phyloP scores from a whole-genome alignment of 2,113 vertebrate species.

The Porphyrio hochstetteri region DNA sequence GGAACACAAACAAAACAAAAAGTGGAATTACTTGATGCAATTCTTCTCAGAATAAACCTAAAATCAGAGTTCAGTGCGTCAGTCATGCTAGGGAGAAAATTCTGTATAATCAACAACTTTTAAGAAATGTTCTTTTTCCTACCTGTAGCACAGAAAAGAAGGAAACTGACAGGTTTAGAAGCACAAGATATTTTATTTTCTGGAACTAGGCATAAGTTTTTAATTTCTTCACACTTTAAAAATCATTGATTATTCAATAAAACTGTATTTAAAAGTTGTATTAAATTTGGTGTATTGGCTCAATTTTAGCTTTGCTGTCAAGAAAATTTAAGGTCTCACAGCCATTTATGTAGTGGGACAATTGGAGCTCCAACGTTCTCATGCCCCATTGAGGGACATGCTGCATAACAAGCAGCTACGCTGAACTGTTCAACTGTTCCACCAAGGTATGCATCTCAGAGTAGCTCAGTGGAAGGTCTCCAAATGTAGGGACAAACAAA shows the following conservation, averaged over 20 bases:
- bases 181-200: not conserved
- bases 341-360: not conserved
- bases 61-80: not conserved
- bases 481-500: not conserved
- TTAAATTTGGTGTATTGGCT: not conserved
- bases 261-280: not conserved
- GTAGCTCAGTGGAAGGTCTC: not conserved
- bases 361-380: not conserved
- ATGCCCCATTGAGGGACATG: rapidly evolving
- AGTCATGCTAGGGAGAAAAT: not conserved
- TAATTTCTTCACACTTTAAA: not conserved
- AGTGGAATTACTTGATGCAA: not conserved
- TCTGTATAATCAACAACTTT: not conserved
- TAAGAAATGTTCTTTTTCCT: not conserved
- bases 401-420: not conserved
- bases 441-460: not conserved
- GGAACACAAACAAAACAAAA: not conserved
- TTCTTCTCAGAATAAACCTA: not conserved
- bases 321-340: not conserved
- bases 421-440: not conserved
- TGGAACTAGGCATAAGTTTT: not conserved
- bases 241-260: not conserved
- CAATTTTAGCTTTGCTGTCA: not conserved
- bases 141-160: not conserved
- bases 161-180: not conserved